Evolutionary conservation across 1,140 invertebrate genomes (phyloP), one percentile per base, ranked within the genome.

Genomic region (Linepithema humile): DNA sequence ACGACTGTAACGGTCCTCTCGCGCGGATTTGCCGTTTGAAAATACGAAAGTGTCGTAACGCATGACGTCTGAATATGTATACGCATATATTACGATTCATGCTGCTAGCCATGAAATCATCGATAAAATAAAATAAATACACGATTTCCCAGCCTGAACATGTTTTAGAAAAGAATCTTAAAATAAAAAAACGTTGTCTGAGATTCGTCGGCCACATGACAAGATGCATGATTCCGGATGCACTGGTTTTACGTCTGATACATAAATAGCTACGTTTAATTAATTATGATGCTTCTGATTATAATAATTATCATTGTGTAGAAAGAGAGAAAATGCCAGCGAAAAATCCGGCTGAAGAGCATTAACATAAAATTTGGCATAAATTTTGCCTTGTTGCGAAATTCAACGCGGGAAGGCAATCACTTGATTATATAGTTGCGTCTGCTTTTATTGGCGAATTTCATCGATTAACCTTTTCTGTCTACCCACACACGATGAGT

Each of bases 401-500:
- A 80, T 20, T 23, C 23, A 2, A 0, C 35, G 26, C 9, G 23
- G 3, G 38, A 40, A 78, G 55, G 32, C 3, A 9, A 20, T 6
- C 6, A 45, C 7, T n/a, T 20, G 72, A n/a, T 83, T 78, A 74
- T 65, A 23, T 20, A 74, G 62, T 20, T 20, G 10, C 32, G 64
- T 40, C 26, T 15, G 26, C 9, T 45, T 55, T 53, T 65, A 38
- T 40, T 3, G 50, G 38, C 15, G 35, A 85, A 50, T 83, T 80
- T 86, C 64, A 74, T 86, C 67, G 67, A 69, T 62, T 70, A 75
- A 89, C 60, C 73, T 89, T 88, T 83, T 20, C 35, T 32, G 29
- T 23, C 43, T 17, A 23, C 48, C 77, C 35, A 82, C 64, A 64
- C 40, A 35, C 53, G 26, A 48, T 9, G 32, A 32, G 26, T 38